Evolutionary conservation across 2,888 invertebrate species (phyloP), one percentile per base, ranked within the genome.

Genomic region (Ametastegia equiseti): DNA sequence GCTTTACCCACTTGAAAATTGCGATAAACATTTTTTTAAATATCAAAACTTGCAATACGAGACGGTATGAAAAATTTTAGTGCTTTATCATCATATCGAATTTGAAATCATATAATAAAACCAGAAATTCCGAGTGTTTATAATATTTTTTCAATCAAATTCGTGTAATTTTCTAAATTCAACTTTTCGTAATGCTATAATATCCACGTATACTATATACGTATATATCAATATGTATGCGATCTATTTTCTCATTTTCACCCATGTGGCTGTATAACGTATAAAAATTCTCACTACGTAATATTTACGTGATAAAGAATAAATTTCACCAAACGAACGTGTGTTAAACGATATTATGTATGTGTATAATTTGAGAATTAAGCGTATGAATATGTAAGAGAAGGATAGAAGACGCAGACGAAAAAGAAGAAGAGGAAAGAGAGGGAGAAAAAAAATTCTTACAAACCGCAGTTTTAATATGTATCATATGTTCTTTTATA

Each of bases 401-500:
- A 42, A 9, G 42, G 42, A 42, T 9, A 9, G 42, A 6, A 42
- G 42, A 42, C 42, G 42, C 9, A 63, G 7, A 36, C n/a, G 63
- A 36, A 50, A 11, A 50, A 63, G 63, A 6, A 33, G 5, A 4
- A 42, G 15, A 13, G 27, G 7, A 63, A 80, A 84, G 83, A 81
- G 69, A 83, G 84, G 83, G 83, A 81, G 80, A 80, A 81, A 84
- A 80, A 81, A 84, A 71, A 47, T 47, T 36, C 71, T 71, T 71
- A 54, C 19, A 75, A 69, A 45, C 80, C 54, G 36, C 77, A 88
- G 85, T 87, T 88, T 86, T 89, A 88, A 88, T 88, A 86, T 90
- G 89, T 90, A 89, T 89, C 88, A 90, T 90, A 90, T 84, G 89
- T 90, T 90, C 87, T 90, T 91, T 90, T 91, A 87, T 90, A 91